These are phyloP conservation scores for Coluber constrictor DNA, from an alignment of 2,797 vertebrate genomes.

Conservation along the genomic window DNA sequence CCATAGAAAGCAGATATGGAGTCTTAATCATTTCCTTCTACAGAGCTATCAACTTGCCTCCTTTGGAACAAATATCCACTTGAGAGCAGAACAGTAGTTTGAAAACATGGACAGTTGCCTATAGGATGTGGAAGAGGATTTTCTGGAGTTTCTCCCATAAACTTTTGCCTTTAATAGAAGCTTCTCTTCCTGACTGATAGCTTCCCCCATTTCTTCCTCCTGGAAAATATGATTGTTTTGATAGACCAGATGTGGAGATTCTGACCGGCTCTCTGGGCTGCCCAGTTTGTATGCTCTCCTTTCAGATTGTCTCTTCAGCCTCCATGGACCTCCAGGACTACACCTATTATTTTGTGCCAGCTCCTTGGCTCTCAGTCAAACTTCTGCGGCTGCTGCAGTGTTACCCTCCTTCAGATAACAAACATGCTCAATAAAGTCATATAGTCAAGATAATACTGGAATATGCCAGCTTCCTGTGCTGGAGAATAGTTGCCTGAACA, in stretches of 20 bases:
- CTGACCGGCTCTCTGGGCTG: neutral
- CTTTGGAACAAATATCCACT: neutral
- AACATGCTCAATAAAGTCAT: neutral
- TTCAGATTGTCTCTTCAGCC: conserved; percentile 71
- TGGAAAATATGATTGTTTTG: neutral
- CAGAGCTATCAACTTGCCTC: neutral
- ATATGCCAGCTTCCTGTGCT: neutral
- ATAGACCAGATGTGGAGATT: too few relatives aligned
- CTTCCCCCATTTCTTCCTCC: neutral
- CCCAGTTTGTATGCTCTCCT: neutral
- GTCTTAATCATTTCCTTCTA: neutral
- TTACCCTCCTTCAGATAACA: conserved; percentile 68
- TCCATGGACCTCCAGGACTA: conserved; percentile 74
- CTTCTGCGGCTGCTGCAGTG: conserved; percentile 69
- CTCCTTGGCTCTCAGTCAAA: conserved; percentile 70
- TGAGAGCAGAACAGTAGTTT: neutral
- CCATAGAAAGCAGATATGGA: too few relatives aligned
- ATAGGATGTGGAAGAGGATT: neutral
- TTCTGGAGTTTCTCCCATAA: neutral
- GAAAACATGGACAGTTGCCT: neutral
- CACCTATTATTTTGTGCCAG: conserved; percentile 72
- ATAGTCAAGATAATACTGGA: neutral
- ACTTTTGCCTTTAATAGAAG: neutral
- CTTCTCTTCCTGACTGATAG: neutral
- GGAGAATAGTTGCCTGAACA: neutral